Evolutionary conservation across 2,797 vertebrate genomes (phyloP).

Genomic region (Tamandua tetradactyla): DNA sequence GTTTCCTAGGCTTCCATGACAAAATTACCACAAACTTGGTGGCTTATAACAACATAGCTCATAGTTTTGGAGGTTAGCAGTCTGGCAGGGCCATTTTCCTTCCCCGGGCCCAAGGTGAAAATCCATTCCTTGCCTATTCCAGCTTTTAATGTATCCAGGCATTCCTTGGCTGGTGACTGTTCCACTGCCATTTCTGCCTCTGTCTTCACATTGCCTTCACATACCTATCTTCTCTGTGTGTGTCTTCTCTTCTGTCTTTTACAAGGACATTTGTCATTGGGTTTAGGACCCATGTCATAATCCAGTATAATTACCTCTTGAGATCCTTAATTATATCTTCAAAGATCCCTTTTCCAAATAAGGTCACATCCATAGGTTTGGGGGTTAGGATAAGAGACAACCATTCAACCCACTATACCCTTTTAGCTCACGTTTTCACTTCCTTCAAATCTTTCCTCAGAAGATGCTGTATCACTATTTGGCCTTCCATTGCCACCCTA

Average conservation of each 20-base stretch:
- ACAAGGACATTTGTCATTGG: background rate
- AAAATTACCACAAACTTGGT: background rate
- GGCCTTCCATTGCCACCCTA: background rate
- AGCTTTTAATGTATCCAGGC: background rate
- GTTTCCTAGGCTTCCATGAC: background rate
- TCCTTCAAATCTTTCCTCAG: constrained; percentile 10
- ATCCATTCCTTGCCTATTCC: background rate
- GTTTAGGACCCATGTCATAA: background rate
- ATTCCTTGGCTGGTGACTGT: background rate
- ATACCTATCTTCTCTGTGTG: background rate
- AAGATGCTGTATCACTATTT: background rate
- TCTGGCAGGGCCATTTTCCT: background rate
- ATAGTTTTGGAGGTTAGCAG: background rate
- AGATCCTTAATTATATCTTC: constrained; percentile 15
- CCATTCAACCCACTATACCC: background rate
- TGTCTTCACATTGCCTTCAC: background rate
- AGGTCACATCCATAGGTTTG: background rate
- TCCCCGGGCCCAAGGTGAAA: background rate
- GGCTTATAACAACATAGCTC: constrained; percentile 39
- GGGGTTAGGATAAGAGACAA: background rate
- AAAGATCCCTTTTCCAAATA: background rate
- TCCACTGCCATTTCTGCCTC: background rate
- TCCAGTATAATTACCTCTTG: background rate
- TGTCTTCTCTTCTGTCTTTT: background rate
- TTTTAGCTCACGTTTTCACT: constrained; percentile 23